phyloP scores from a whole-genome alignment of 2,113 vertebrate genomes.

The Noctilio leporinus region DNA sequence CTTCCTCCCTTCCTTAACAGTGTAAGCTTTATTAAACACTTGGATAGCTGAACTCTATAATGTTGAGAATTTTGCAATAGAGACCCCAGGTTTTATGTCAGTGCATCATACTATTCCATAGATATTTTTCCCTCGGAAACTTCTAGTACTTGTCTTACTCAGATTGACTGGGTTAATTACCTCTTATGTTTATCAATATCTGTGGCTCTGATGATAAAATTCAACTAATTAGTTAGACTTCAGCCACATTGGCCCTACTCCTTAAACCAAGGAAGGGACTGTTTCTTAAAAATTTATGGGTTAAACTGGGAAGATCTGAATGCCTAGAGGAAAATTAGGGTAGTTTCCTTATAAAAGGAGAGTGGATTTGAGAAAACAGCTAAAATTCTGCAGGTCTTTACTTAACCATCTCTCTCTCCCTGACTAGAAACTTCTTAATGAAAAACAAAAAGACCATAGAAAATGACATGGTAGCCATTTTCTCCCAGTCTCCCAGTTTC shows the following conservation, averaged over 20 bases:
- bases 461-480: not conserved
- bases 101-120: not conserved
- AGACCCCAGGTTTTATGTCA: not conserved
- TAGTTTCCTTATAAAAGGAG: not conserved
- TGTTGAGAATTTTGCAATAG: not conserved
- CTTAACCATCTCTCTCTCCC: not conserved
- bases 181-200: not conserved
- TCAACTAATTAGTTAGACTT: not conserved
- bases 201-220: not conserved
- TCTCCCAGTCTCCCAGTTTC: not conserved
- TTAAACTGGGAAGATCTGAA: not conserved
- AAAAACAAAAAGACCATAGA: not conserved
- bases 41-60: not conserved
- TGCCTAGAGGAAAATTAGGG: not conserved
- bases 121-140: not conserved
- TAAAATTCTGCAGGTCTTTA: not conserved
- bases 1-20: not conserved
- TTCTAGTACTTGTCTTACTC: not conserved
- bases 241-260: not conserved
- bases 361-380: not conserved
- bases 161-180: not conserved
- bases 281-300: not conserved
- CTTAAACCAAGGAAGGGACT: fast-evolving
- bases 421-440: not conserved
- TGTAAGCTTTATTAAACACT: not conserved